Percentiles rank a stretch among this genome's conserved stretches.
These are phyloP conservation scores for Gymnocheta viridis DNA, from an alignment of 2,888 invertebrate species.

Conservation along the genomic window DNA sequence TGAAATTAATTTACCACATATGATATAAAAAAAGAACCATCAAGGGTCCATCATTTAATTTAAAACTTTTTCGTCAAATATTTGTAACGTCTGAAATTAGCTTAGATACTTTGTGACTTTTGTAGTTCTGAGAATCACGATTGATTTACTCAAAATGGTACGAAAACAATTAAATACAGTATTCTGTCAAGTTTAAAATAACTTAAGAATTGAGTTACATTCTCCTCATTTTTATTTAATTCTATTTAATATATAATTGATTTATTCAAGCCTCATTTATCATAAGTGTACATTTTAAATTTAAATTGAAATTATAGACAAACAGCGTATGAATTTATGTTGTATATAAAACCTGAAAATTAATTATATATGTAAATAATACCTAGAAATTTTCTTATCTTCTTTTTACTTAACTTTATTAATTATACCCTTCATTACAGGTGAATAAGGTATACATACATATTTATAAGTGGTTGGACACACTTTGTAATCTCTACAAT, in stretches of 20 bases:
- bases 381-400: neutral
- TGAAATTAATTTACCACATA: too few species aligned
- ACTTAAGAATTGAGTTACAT: neutral
- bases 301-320: neutral
- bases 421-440: neutral
- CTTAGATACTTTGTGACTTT: too few species aligned
- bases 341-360: neutral
- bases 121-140: too few species aligned
- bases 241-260: neutral
- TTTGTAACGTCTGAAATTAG: too few species aligned
- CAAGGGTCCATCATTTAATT: too few species aligned
- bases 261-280: constrained; percentile 3
- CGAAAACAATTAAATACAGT: too few species aligned
- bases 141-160: too few species aligned
- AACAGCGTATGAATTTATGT: too few species aligned
- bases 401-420: neutral
- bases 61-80: too few species aligned
- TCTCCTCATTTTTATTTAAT: neutral
- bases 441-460: neutral
- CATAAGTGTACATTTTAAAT: neutral
- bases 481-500: too few species aligned
- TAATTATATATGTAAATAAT: neutral
- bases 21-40: too few species aligned
- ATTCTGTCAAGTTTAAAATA: neutral
- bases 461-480: too few species aligned